These are phyloP conservation scores for Ciconia nigra DNA, from an alignment of 2,797 vertebrate genomes.

Conservation along the genomic window DNA sequence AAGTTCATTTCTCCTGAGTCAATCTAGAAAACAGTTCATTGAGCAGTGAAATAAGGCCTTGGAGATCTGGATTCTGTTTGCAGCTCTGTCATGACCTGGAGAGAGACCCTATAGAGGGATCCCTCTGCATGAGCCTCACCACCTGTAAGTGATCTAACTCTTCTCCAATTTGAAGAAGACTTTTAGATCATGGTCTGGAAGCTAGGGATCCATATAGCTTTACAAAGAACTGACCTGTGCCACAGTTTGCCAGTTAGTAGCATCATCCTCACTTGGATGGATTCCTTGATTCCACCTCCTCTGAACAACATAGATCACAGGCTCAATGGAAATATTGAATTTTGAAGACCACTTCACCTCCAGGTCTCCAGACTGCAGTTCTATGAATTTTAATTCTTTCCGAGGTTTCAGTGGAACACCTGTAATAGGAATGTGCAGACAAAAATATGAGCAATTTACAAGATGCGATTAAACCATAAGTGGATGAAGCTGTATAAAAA, in stretches of 20 bases:
- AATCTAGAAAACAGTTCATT: neutral
- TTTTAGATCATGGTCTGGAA: neutral
- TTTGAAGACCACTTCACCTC: conserved; percentile 95
- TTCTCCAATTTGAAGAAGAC: neutral
- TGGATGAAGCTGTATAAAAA: neutral
- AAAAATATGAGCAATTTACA: neutral
- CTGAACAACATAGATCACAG: conserved; percentile 92
- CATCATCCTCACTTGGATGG: conserved; percentile 93
- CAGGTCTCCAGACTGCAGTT: conserved; percentile 85
- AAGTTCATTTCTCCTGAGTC: neutral
- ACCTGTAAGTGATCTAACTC: neutral
- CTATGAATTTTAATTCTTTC: conserved; percentile 89
- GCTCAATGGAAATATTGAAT: conserved; percentile 94
- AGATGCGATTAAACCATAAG: neutral
- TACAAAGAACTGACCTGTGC: conserved; percentile 81
- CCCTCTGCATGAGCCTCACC: neutral
- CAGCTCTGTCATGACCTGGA: neutral
- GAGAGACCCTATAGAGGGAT: neutral
- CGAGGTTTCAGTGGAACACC: conserved; percentile 95
- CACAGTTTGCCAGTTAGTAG: conserved; percentile 88
- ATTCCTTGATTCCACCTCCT: conserved; percentile 94
- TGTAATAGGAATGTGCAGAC: conserved; percentile 31
- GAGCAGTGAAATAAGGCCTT: neutral
- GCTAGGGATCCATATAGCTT: neutral
- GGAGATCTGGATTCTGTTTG: neutral